Evolutionary conservation across 2,113 vertebrate genomes (phyloP), one percentile per base, ranked within the genome.

Genomic region (Macquaria ambigua): DNA sequence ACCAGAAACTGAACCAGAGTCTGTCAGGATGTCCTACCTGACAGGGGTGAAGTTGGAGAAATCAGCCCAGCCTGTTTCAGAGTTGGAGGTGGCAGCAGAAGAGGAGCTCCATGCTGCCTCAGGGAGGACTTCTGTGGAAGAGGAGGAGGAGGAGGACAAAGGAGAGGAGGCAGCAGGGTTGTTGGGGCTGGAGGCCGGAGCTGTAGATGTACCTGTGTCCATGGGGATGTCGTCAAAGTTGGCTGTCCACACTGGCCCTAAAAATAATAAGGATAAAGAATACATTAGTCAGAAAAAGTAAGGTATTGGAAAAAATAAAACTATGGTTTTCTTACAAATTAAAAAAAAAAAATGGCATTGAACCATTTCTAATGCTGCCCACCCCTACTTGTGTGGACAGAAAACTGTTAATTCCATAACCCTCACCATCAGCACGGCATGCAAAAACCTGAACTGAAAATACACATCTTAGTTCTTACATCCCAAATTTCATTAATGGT

Each of bases 171-270:
- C 93, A 61, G 94, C 92, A 50, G 96, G 82, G 37, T 74, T 79
- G 74, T 21, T 81, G 59, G 95, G 88, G 95, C 94, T 14, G 93
- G 96, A 61, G 85, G 96, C 95, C 37, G 96, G 84, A 23, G 89
- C 96, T 37, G 96, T 90, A 8, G 96, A 96, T 1, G 96, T 97
- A 3, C 97, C 94, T 0, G 98, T 99, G 87, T 99, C 98, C 98
- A 99, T 99, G 52, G 98, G 97, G 79, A 99, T 95, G 41, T 99
- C 98, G 1, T 99, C 98, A 23, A 99, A 99, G 88, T 96, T 99
- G 58, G 98, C 98, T 0, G 97, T 98, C 98, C 98, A 99, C 85
- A 93, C 96, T 0, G 97, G 97, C 28, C 97, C 98, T 99, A 41
- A 55, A 77, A 73, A 56, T 21, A 21, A 21, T 12, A n/a, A 55